A percentile compares a stretch with the other conserved stretches of the same genome.
Evolutionary conservation across 2,797 vertebrate genomes (phyloP).

Genomic region (Coluber constrictor): DNA sequence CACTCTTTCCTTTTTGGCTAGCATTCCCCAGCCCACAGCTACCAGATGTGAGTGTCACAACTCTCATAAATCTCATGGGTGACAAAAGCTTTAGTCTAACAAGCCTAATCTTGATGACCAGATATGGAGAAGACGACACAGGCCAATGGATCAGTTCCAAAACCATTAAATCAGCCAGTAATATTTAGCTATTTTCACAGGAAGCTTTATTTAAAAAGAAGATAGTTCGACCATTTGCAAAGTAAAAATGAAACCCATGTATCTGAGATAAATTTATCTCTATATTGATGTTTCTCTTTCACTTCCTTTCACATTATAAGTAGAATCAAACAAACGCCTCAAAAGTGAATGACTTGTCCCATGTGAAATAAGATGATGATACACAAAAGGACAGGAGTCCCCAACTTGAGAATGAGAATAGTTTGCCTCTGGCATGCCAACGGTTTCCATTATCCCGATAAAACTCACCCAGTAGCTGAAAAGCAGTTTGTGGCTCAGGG

Average conservation of each 20-base stretch:
- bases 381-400: neutral
- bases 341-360: neutral
- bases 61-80: neutral
- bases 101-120: neutral
- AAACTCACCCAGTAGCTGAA: neutral
- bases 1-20: neutral
- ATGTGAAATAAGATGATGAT: neutral
- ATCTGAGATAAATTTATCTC: neutral
- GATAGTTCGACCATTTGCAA: neutral
- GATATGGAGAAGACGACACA: neutral
- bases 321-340: neutral
- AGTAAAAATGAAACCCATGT: neutral
- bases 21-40: neutral
- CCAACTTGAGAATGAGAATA: neutral
- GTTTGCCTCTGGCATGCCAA: neutral
- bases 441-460: neutral
- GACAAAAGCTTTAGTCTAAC: neutral
- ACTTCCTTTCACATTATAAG: neutral
- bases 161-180: neutral
- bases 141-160: neutral
- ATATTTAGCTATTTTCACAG: neutral
- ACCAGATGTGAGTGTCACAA: neutral
- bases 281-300: neutral
- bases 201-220: neutral
- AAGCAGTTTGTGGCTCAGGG: neutral